Evolutionary conservation across 2,797 vertebrate genomes (phyloP), one percentile per base, ranked within the genome.

Genomic region (Podargus strigoides): DNA sequence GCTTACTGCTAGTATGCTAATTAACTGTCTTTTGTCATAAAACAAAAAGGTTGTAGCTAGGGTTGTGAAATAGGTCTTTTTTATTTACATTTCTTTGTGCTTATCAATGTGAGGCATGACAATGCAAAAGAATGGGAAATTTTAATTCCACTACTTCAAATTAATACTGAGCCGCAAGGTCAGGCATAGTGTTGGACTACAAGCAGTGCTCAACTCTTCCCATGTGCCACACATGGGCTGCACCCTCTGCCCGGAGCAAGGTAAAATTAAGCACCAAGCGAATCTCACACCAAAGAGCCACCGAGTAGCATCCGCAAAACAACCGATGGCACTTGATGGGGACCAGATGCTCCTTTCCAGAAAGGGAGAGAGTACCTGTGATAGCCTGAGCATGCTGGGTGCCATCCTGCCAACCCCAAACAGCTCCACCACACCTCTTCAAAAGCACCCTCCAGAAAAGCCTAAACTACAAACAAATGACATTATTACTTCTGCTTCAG

Each of bases 1-100:
- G 98, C 98, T 98, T 98, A 97, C 98, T 92, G 97, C 97, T 97
- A 95, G 95, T 98, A 98, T 98, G 98, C 98, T 98, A 98, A 98
- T 99, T 98, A 98, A 98, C 98, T 98, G 96, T 96, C 97, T 98
- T 98, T 98, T 98, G 98, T 98, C 98, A 98, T 98, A 98, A 98
- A 98, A 98, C 95, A 97, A 97, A 98, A 98, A 98, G 97, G 97
- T 98, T 97, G 97, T 86, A 95, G 20, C 89, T 95, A 75, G 95
- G 97, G 97, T 97, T 97, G 95, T 83, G 97, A 97, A 98, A 98
- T 95, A 97, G 97, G 97, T 97, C 97, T 97, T 97, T 97, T 98
- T 98, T 98, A 98, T 98, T 98, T 98, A 98, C 98, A 98, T 97
- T 97, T 97, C 97, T 97, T 97, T 96, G 97, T 63, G 97, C 97